Conservation (phyloP, 2,888 invertebrate species). For the Caenorhabditis virilis region DNA sequence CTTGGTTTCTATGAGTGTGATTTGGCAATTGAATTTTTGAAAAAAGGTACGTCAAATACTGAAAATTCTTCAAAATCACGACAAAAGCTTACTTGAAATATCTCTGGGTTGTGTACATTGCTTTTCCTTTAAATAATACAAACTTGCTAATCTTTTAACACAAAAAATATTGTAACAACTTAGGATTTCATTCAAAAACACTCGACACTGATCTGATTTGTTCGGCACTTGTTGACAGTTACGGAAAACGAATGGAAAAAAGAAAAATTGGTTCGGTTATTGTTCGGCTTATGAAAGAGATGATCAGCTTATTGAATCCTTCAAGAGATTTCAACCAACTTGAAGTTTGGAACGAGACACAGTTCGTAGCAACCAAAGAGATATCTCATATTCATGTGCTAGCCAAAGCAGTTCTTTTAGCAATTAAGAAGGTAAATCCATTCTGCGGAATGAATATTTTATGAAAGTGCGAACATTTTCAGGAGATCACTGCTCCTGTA, state of each 20-base stretch:
- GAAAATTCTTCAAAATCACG: too few species aligned
- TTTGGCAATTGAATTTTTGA: slow-evolving; percentile 10
- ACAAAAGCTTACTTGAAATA: too few species aligned
- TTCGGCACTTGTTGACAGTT: slow-evolving; percentile 25
- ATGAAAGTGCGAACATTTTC: background rate
- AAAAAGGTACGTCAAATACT: background rate
- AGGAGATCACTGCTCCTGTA: background rate
- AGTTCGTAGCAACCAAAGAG: slow-evolving; percentile 12
- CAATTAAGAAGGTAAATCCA: slow-evolving; percentile 12
- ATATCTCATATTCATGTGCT: slow-evolving; percentile 19
- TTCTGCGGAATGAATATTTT: background rate
- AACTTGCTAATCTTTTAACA: too few species aligned
- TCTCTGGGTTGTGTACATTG: too few species aligned
- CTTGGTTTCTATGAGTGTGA: slow-evolving; percentile 28
- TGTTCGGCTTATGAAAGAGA: background rate
- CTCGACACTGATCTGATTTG: slow-evolving; percentile 5
- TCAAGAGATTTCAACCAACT: background rate
- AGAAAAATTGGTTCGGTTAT: slow-evolving; percentile 2
- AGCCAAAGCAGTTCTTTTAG: slow-evolving; percentile 17
- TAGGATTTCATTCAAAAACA: slow-evolving; percentile 1
- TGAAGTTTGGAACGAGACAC: background rate
- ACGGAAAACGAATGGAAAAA: slow-evolving; percentile 18
- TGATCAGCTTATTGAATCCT: background rate
- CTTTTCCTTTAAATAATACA: too few species aligned
- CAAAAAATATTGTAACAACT: background rate